Percentiles rank a stretch among this genome's conserved stretches.
Conservation (phyloP, 2,888 invertebrate genomes). For the Digitonthophagus gazella region DNA sequence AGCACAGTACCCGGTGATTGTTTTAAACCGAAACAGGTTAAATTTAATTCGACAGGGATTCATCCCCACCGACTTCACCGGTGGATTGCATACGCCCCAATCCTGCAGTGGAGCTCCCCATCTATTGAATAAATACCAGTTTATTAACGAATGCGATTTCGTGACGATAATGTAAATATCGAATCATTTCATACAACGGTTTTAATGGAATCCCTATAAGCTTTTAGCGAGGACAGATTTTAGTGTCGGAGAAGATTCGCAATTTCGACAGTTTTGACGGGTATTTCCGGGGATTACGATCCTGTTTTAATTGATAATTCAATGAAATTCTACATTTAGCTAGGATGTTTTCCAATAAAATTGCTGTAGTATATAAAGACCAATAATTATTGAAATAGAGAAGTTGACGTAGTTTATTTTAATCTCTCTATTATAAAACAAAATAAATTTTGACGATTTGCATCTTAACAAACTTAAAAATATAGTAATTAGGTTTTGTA, state of each 20-base stretch:
- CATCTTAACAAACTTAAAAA: too few species aligned
- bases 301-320: not conserved
- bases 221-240: conserved; percentile 11
- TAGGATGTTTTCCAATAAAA: not conserved
- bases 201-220: conserved; percentile 12
- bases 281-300: not conserved
- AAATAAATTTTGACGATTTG: too few species aligned
- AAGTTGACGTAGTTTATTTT: too few species aligned
- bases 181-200: conserved; percentile 2
- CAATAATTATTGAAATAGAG: too few species aligned
- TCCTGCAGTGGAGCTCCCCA: not conserved
- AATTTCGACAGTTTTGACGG: not conserved
- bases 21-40: conserved; percentile 9
- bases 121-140: conserved; percentile 7
- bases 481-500: too few species aligned
- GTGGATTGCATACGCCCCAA: not conserved
- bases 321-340: not conserved
- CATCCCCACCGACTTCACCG: not conserved
- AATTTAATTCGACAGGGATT: conserved; percentile 11
- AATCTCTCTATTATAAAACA: too few species aligned
- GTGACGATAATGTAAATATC: conserved; percentile 15
- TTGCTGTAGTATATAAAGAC: too few species aligned
- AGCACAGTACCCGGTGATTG: not conserved
- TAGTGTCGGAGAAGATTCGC: not conserved
- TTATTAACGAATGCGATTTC: conserved; percentile 9